These are phyloP conservation scores for Arnoldichthys spilopterus DNA, from an alignment of 2,797 vertebrate genomes.

Conservation along the genomic window DNA sequence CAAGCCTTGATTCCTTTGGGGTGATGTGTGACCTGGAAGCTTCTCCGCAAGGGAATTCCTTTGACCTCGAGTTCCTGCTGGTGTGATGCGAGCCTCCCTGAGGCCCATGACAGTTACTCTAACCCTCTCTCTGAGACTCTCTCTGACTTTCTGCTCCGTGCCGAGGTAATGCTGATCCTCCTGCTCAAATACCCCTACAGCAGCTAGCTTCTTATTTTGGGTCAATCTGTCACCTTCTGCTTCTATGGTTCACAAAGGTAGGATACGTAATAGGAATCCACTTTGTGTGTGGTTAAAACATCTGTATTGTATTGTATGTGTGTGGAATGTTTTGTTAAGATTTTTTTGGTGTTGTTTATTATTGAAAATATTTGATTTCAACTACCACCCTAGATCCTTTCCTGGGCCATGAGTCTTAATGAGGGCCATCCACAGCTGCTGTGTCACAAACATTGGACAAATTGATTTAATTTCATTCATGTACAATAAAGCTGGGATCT, in stretches of 20 bases:
- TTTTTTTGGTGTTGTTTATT: conserved; percentile 28
- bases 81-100: conserved; percentile 56
- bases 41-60: conserved; percentile 43
- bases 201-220: conserved; percentile 59
- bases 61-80: conserved; percentile 57
- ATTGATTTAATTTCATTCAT: conserved; percentile 90
- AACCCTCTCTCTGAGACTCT: conserved; percentile 51
- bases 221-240: conserved; percentile 63
- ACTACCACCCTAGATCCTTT: conserved; percentile 43
- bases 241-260: conserved; percentile 52
- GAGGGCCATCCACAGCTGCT: conserved; percentile 72
- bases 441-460: conserved; percentile 84
- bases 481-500: conserved; percentile 88
- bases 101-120: conserved; percentile 62
- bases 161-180: conserved; percentile 68
- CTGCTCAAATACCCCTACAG: conserved; percentile 54
- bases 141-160: conserved; percentile 63
- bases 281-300: conserved; percentile 52
- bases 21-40: conserved; percentile 25
- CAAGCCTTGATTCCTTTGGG: conserved; percentile 37
- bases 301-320: conserved; percentile 50
- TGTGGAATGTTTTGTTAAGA: conserved; percentile 30
- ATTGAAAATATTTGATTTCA: conserved; percentile 40
- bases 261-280: conserved; percentile 51
- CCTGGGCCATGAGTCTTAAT: conserved; percentile 60